Conservation (phyloP, 2,888 invertebrate genomes). For the Boloria selene region DNA sequence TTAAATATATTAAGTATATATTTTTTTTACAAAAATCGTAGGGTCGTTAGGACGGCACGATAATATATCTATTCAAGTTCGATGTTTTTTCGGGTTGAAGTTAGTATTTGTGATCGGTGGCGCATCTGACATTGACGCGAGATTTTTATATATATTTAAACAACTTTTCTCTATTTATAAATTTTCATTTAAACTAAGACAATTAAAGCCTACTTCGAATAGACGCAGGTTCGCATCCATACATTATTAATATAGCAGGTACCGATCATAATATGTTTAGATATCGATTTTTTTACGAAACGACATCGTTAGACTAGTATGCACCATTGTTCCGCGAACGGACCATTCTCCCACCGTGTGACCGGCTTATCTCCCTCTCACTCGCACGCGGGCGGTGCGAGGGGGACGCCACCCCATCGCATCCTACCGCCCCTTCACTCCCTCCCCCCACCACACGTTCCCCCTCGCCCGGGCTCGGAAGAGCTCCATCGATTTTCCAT, state of each 20-base stretch:
- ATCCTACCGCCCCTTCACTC: slow-evolving; percentile 15
- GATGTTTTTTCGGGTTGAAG: slow-evolving; percentile 73
- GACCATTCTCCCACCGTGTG: slow-evolving; percentile 45
- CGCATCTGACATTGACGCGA: slow-evolving; percentile 58
- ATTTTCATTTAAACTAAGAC: slow-evolving; percentile 80
- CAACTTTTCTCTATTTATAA: slow-evolving; percentile 76
- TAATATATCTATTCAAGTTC: slow-evolving; percentile 80
- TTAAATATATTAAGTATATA: slow-evolving; percentile 76
- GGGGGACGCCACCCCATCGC: slow-evolving; percentile 30
- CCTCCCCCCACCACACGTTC: slow-evolving; percentile 29
- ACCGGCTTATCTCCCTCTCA: slow-evolving; percentile 41
- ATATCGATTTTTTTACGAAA: slow-evolving; percentile 64
- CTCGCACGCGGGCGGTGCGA: slow-evolving; percentile 34
- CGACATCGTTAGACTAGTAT: slow-evolving; percentile 72
- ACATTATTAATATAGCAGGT: slow-evolving; percentile 78
- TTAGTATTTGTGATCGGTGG: slow-evolving; percentile 49
- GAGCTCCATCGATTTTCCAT: slow-evolving; percentile 66
- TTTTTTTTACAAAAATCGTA: slow-evolving; percentile 81
- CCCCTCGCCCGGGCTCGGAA: slow-evolving; percentile 47
- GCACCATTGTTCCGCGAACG: slow-evolving; percentile 75
- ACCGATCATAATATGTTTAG: slow-evolving; percentile 76
- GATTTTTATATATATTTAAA: slow-evolving; percentile 54
- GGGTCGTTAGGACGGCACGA: slow-evolving; percentile 83
- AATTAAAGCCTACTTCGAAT: slow-evolving; percentile 81
- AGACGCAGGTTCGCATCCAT: slow-evolving; percentile 81